Conservation (phyloP, 2,888 invertebrate genomes). For the Sarcophaga variegata region DNA sequence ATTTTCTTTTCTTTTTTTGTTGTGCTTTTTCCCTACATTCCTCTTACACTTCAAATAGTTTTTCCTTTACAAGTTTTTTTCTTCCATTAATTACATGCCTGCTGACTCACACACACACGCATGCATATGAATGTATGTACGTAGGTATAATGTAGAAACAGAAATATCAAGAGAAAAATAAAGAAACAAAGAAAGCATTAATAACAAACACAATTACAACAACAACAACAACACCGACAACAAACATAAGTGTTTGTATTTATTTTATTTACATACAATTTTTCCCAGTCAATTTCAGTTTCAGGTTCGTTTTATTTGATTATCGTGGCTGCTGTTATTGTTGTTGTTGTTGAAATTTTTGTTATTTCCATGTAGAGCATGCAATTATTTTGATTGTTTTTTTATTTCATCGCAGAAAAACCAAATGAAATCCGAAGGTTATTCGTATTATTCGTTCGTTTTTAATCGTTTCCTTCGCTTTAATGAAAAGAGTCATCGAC, state of each 20-base stretch:
- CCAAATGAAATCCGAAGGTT: slow-evolving; percentile 52
- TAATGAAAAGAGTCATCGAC: slow-evolving; percentile 31
- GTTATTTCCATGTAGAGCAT: slow-evolving; percentile 33
- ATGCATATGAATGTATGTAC: no score
- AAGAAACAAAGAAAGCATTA: not conserved
- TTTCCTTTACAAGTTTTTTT: slow-evolving; percentile 64
- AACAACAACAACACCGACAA: slow-evolving; percentile 14
- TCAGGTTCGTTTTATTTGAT: slow-evolving; percentile 37
- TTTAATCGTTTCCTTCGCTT: slow-evolving; percentile 67
- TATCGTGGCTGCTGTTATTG: not conserved
- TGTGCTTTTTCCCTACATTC: slow-evolving; percentile 12
- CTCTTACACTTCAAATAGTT: slow-evolving; percentile 1
- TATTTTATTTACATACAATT: not conserved
- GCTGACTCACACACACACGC: slow-evolving; percentile 5
- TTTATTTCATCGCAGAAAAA: slow-evolving; percentile 63
- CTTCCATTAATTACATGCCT: slow-evolving; percentile 61
- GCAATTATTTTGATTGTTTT: slow-evolving; percentile 54
- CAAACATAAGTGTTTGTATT: not conserved
- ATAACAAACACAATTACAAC: not conserved
- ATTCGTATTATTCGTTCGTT: slow-evolving; percentile 61
- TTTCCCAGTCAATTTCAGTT: slow-evolving; percentile 23
- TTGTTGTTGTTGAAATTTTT: slow-evolving; percentile 29
- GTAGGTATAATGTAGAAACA: no score
- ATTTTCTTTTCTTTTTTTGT: slow-evolving; percentile 40
- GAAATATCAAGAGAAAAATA: not conserved